Percentiles rank a stretch among this genome's conserved stretches.
Evolutionary conservation across 2,888 invertebrate species (phyloP).

Genomic region (Dolichopus griseipennis): DNA sequence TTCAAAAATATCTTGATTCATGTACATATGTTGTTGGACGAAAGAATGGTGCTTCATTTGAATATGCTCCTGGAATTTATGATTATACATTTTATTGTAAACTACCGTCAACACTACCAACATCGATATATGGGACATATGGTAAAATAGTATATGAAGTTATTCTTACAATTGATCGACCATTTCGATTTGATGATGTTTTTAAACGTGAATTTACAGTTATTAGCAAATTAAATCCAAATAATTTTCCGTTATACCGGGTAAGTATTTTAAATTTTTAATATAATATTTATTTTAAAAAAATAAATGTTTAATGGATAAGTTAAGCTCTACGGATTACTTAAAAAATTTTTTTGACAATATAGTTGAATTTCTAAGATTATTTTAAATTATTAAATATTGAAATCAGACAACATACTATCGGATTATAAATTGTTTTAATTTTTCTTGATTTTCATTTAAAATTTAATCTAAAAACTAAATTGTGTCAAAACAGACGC

Average conservation of each 20-base stretch:
- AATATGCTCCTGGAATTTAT: slow-evolving; percentile 52
- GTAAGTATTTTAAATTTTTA: too few relatives aligned
- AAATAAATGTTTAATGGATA: too few relatives aligned
- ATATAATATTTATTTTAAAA: too few relatives aligned
- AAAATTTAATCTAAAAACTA: too few relatives aligned
- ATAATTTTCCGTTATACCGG: slow-evolving; percentile 57
- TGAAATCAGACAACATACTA: too few relatives aligned
- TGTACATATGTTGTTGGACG: slow-evolving; percentile 29
- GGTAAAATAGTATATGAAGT: slow-evolving; percentile 70
- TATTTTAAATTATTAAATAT: too few relatives aligned
- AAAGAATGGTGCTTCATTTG: slow-evolving; percentile 49
- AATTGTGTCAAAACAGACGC: too few relatives aligned
- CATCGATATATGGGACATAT: slow-evolving; percentile 63
- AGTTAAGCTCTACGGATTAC: too few relatives aligned
- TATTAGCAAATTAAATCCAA: slow-evolving; percentile 68
- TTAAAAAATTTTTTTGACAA: too few relatives aligned
- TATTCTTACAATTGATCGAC: slow-evolving; percentile 67
- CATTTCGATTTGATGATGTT: slow-evolving; percentile 64
- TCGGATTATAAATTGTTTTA: too few relatives aligned
- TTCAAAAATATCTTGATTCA: slow-evolving; percentile 35
- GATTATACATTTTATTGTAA: slow-evolving; percentile 25
- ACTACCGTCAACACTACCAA: slow-evolving; percentile 52
- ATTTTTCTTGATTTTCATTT: too few relatives aligned
- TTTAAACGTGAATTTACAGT: slow-evolving; percentile 46
- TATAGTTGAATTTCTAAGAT: too few relatives aligned